Percentiles rank a stretch among this genome's conserved stretches.
These are phyloP conservation scores for Liparis tanakae DNA, from an alignment of 2,797 vertebrate species.

Conservation along the genomic window DNA sequence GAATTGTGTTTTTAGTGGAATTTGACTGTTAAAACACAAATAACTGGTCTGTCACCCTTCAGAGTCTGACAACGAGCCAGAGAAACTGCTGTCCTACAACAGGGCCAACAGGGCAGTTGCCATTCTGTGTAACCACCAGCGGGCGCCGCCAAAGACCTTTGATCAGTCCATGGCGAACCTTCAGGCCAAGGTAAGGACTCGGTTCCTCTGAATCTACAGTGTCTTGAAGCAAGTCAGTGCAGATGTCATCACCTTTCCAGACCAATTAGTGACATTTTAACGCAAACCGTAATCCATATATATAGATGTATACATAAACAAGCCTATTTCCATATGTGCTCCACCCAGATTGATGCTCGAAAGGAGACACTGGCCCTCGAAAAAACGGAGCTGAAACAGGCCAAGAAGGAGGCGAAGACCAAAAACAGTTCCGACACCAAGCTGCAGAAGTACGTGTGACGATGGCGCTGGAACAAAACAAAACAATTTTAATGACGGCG, in stretches of 20 bases:
- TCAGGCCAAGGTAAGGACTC: conserved; percentile 69
- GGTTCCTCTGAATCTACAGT: neutral
- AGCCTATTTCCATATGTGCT: neutral
- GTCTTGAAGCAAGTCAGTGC: neutral
- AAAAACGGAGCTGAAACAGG: conserved; percentile 77
- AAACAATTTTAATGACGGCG: neutral
- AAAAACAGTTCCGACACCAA: conserved; percentile 73
- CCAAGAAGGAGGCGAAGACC: conserved; percentile 78
- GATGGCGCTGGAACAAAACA: neutral
- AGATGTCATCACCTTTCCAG: neutral
- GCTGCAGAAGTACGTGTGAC: conserved; percentile 70
- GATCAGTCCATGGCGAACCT: conserved; percentile 87
- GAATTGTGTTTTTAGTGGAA: conserved; percentile 5
- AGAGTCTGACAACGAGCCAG: conserved; percentile 76
- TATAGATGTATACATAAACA: neutral
- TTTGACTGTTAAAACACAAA: conserved; percentile 20
- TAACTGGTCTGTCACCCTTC: conserved; percentile 16
- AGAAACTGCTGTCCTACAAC: conserved; percentile 87
- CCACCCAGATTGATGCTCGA: conserved; percentile 72
- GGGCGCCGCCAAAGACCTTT: conserved; percentile 86
- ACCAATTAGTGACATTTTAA: neutral
- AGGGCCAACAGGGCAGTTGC: conserved; percentile 86
- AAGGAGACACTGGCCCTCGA: conserved; percentile 77
- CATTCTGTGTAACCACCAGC: conserved; percentile 88
- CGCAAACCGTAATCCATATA: neutral